These are phyloP conservation scores for Serrognathus titanus DNA, from an alignment of 2,888 invertebrate species.

Conservation along the genomic window DNA sequence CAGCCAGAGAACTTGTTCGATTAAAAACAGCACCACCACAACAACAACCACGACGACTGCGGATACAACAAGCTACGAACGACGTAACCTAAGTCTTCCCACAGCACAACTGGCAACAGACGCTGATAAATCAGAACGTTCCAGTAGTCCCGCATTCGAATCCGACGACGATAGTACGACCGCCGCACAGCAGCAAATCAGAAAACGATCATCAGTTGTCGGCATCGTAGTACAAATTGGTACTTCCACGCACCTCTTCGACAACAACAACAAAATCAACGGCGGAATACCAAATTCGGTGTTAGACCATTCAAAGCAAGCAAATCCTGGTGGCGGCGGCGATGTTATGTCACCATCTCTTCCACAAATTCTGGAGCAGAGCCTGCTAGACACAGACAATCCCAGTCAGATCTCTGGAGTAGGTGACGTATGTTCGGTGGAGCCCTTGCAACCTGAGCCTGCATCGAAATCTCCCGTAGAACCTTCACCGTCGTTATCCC, in stretches of 20 bases:
- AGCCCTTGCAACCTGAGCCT: constrained; percentile 31
- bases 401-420: constrained; percentile 37
- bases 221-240: constrained; percentile 69
- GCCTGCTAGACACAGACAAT: constrained; percentile 61
- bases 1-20: constrained; percentile 59
- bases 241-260: constrained; percentile 48
- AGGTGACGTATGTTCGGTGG: constrained; percentile 30
- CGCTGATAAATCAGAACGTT: constrained; percentile 73
- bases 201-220: constrained; percentile 64
- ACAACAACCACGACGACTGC: constrained; percentile 52
- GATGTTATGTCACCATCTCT: constrained; percentile 47
- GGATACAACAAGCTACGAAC: constrained; percentile 31
- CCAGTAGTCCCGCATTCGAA: constrained; percentile 91
- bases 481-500: constrained; percentile 50
- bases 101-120: constrained; percentile 21
- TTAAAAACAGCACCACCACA: constrained; percentile 56
- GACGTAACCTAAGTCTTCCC: constrained; percentile 34
- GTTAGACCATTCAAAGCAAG: constrained; percentile 40
- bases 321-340: constrained; percentile 16
- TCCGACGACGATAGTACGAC: constrained; percentile 87
- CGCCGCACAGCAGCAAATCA: constrained; percentile 41
- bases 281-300: constrained; percentile 52
- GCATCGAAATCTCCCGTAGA: constrained; percentile 37
- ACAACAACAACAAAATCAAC: constrained; percentile 56
- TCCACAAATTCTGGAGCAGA: constrained; percentile 63